A percentile compares a stretch with the other conserved stretches of the same genome.
Evolutionary conservation across 2,113 vertebrate genomes (phyloP).

Genomic region (Tragulus kanchil): DNA sequence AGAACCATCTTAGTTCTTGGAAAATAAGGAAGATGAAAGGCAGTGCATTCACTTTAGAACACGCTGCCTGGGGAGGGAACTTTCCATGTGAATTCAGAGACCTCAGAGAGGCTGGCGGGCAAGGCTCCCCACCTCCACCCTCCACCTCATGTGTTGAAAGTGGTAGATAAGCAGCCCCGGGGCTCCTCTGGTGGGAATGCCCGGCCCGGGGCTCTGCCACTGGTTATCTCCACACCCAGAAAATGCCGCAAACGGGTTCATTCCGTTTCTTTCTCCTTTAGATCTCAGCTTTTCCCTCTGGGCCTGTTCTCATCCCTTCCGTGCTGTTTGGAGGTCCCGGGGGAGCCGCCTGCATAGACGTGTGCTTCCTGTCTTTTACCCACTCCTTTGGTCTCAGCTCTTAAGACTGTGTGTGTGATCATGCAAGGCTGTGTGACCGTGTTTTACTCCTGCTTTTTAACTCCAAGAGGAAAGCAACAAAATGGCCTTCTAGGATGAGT

Average conservation of each 20-base stretch:
- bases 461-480: not conserved
- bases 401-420: not conserved
- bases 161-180: conserved; percentile 72
- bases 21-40: conserved; percentile 79
- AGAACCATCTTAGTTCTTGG: not conserved
- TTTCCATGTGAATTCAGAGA: conserved; percentile 69
- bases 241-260: not conserved
- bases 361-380: not conserved
- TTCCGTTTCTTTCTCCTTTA: not conserved
- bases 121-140: not conserved
- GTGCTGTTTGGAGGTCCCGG: not conserved
- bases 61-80: conserved; percentile 47
- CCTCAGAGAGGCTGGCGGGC: not conserved
- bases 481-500: not conserved
- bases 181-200: not conserved
- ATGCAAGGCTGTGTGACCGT: not conserved
- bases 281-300: conserved; percentile 40
- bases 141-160: not conserved
- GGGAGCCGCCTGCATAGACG: not conserved
- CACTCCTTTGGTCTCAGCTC: not conserved
- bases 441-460: not conserved
- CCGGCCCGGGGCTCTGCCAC: not conserved
- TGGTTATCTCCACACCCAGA: conserved; percentile 59
- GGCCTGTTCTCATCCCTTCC: not conserved
- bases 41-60: conserved; percentile 27